These are phyloP conservation scores for Megathymus violae DNA, from an alignment of 1,140 invertebrate genomes.

Conservation along the genomic window DNA sequence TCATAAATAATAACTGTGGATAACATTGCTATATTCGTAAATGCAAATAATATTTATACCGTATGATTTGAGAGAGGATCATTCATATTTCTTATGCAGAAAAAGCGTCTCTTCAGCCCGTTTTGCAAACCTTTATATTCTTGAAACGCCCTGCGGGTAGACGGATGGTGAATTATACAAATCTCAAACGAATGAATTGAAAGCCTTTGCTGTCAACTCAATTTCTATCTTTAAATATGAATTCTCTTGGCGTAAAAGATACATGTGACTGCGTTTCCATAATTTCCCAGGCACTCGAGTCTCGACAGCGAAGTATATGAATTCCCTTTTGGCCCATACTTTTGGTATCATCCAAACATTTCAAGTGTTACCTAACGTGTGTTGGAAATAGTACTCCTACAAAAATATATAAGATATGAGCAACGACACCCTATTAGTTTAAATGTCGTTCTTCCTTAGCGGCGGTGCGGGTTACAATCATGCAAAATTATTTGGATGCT, in stretches of 20 bases:
- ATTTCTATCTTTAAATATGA: slow-evolving; percentile 20
- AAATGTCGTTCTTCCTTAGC: too few relatives aligned
- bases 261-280: slow-evolving; percentile 10
- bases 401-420: background rate
- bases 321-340: background rate
- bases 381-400: background rate
- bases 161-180: slow-evolving; percentile 26
- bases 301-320: background rate
- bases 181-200: slow-evolving; percentile 15
- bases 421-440: too few relatives aligned
- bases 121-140: slow-evolving; percentile 5
- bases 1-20: too few relatives aligned
- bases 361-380: background rate
- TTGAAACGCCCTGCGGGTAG: slow-evolving; percentile 2
- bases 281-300: slow-evolving; percentile 4
- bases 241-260: slow-evolving; percentile 8
- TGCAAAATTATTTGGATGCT: too few relatives aligned
- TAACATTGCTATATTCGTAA: too few relatives aligned
- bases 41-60: too few relatives aligned
- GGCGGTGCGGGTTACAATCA: too few relatives aligned
- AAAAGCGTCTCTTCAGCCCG: too few relatives aligned
- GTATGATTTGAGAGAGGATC: too few relatives aligned
- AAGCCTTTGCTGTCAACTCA: slow-evolving; percentile 17
- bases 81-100: too few relatives aligned
- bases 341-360: background rate